These are phyloP conservation scores for Lasiommata megera DNA, from an alignment of 2,888 invertebrate genomes.

Conservation along the genomic window DNA sequence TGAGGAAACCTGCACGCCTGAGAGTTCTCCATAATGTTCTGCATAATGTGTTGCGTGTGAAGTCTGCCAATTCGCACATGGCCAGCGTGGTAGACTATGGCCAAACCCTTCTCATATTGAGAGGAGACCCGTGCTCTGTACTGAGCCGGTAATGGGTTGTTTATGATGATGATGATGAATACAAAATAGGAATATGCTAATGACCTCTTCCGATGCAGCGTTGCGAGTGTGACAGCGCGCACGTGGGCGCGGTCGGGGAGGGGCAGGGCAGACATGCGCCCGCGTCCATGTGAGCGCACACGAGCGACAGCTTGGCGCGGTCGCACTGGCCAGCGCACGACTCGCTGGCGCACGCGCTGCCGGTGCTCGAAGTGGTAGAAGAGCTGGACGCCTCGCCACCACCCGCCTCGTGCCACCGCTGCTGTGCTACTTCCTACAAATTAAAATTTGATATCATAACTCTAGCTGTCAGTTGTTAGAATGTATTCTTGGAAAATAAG, in stretches of 20 bases:
- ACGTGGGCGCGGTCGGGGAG: constrained; percentile 48
- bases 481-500: too few species aligned
- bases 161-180: too few species aligned
- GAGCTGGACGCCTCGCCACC: constrained; percentile 60
- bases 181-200: constrained; percentile 1
- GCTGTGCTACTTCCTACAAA: constrained; percentile 61
- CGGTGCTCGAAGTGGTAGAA: constrained; percentile 32
- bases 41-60: too few species aligned
- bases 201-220: constrained; percentile 72
- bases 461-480: too few species aligned
- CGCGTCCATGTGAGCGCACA: constrained; percentile 71
- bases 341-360: constrained; percentile 42
- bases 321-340: constrained; percentile 51
- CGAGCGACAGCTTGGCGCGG: constrained; percentile 59
- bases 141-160: too few species aligned
- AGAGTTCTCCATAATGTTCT: too few species aligned
- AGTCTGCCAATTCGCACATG: too few species aligned
- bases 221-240: constrained; percentile 68
- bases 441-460: too few species aligned
- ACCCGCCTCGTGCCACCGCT: constrained; percentile 59
- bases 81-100: too few species aligned
- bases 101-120: too few species aligned
- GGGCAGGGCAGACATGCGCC: constrained; percentile 57
- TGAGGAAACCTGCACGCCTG: too few species aligned
- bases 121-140: too few species aligned